Percentiles rank a stretch among this genome's conserved stretches.
phyloP scores from a whole-genome alignment of 1,140 invertebrate genomes.

The Zophobas morio region DNA sequence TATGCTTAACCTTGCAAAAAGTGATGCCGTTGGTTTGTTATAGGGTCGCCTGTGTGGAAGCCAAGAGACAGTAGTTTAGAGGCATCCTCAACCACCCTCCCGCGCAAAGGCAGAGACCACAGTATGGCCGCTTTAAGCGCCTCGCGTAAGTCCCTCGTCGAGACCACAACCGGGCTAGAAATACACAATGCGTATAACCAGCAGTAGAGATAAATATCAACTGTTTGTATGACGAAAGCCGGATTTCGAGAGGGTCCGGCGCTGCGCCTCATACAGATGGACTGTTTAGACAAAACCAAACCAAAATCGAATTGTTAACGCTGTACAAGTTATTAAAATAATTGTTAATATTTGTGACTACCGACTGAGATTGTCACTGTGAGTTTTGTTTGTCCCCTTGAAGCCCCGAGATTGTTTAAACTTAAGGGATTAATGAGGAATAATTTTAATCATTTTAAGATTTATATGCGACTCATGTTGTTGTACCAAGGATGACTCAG shows the following conservation, averaged over 20 bases:
- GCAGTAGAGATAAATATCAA: conserved; percentile 52
- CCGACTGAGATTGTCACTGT: conserved; percentile 32
- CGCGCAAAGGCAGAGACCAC: conserved; percentile 66
- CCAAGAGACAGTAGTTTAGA: conserved; percentile 78
- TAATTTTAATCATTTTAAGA: conserved; percentile 1
- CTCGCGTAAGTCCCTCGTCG: conserved; percentile 67
- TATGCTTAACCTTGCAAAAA: conserved; percentile 6
- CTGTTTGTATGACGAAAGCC: conserved; percentile 19
- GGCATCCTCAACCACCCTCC: conserved; percentile 67
- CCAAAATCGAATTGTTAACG: conserved; percentile 48
- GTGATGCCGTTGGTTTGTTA: conserved; percentile 68
- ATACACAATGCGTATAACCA: conserved; percentile 63
- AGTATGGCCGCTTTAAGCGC: conserved; percentile 62
- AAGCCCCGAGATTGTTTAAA: conserved; percentile 12
- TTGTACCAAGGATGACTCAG: conserved; percentile 51
- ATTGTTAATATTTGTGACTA: conserved; percentile 49
- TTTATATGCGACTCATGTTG: conserved; percentile 31
- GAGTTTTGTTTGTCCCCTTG: conserved; percentile 7
- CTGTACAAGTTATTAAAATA: conserved; percentile 47
- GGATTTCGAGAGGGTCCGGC: not conserved
- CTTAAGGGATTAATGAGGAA: conserved; percentile 4
- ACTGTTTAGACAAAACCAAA: conserved; percentile 38
- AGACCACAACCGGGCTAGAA: conserved; percentile 64
- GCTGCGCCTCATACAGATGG: conserved; percentile 22
- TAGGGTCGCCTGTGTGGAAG: conserved; percentile 93